Base-by-base conservation (phyloP, 2,888 invertebrate species). In the Sinhomidia bicolor region DNA sequence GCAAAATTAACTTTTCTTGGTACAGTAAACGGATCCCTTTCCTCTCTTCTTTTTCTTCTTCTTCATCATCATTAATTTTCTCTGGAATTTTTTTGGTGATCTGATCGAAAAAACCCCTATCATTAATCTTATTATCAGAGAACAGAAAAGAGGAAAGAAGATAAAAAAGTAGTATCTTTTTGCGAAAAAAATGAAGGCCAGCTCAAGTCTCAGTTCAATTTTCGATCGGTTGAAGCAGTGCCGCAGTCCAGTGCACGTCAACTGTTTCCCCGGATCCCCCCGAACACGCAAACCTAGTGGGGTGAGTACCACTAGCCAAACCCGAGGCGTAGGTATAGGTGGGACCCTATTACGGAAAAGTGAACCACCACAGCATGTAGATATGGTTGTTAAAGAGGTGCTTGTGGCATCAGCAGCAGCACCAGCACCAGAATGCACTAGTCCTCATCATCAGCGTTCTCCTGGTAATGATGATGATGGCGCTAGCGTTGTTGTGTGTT, bases 161-260 rank as follows among this genome's bases (percentile, higher is more conserved):
- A 10, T 44, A 23, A 23, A 71, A 12, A n/a, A n/a, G n/a, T n/a
- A n/a, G n/a, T n/a, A n/a, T n/a, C n/a, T n/a, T n/a, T n/a, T n/a
- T n/a, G n/a, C n/a, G n/a, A 76, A 17, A 29, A 80, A 86, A 41
- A 86, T 86, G 86, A 86, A 86, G 80, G 79, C 80, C 71, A 86
- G 86, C 32, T 79, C 79, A 0, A 79, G 85, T 26, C 68, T 85
- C 9, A 85, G 85, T 17, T 86, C 86, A 12, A 86, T 86, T 71
- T 86, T 86, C 71, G 80, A 86, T 86, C 86, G 86, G 12, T 29
- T 86, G 41, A 86, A 86, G 17, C 23, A 80, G n/a, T n/a, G n/a
- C 54, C 44, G 54, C 80, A 86, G 71, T 65, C 85, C 85, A 23
- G 71, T 86, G 1, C 57, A 78, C 14, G 79, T 60, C 65, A 17